Base-by-base conservation (phyloP, 2,797 vertebrate genomes). In the Sebastes minor region DNA sequence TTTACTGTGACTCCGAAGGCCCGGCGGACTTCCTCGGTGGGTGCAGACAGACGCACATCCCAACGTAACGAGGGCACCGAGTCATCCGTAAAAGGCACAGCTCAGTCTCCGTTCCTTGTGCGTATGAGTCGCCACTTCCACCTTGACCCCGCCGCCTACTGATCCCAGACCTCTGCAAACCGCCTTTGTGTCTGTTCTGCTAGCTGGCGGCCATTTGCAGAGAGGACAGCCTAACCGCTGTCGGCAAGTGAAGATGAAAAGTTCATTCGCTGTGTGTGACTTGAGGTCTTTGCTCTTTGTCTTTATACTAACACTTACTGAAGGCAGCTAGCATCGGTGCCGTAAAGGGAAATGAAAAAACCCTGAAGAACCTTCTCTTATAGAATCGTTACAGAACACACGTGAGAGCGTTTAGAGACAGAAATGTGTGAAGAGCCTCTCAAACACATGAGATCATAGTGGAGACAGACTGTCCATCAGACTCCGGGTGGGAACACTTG, bases 31-130 rank as follows among this genome's bases (percentile, higher is more conserved):
- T 86, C 55, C 22, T 74, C 52, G 2, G 33, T 22, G 61, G 62
- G 13, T 4, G 20, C 66, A 80, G 73, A 73, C 49, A 81, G 52
- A 87, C 35, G 16, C 63, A 76, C 35, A 75, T 61, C 35, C 38
- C 71, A 12, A 23, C n/a, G 46, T 35, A 88, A 77, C 67, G 74
- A 69, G 83, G 82, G 35, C 89, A 88, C 69, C 23, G 8, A 86
- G 80, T 72, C 71, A 68, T 69, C 71, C 74, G 74, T 82, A 42
- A 81, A 52, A 78, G 4, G 46, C 68, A 56, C 30, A 22, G 35
- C 55, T 55, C 28, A 18, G 52, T 62, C 23, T 52, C n/a, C 6
- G 5, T 62, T 52, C 18, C 62, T 73, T 52, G 49, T 18, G 22
- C 55, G 69, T 71, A 38, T 12, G 69, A 81, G 83, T 77, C 81